Conservation (phyloP, 2,888 invertebrate species). For the Serrognathus titanus region DNA sequence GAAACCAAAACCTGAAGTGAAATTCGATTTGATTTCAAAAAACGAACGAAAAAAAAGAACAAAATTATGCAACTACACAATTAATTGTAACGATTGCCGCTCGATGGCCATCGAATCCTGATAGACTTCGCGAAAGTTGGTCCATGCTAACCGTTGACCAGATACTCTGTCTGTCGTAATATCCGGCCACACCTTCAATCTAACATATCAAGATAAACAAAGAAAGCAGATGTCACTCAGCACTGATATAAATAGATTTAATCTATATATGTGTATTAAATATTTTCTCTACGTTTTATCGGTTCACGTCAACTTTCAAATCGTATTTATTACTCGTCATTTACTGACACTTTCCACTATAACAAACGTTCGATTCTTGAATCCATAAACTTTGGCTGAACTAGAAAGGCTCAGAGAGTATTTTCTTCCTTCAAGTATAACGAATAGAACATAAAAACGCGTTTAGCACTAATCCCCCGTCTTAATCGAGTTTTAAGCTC, state of each 20-base stretch:
- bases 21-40: too few relatives aligned
- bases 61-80: background rate
- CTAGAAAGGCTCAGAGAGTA: too few relatives aligned
- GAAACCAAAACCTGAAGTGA: too few relatives aligned
- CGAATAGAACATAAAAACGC: too few relatives aligned
- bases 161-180: background rate
- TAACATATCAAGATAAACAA: constrained; percentile 11
- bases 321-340: background rate
- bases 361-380: background rate
- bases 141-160: background rate
- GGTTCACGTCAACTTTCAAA: constrained; percentile 1
- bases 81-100: background rate
- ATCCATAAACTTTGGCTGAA: background rate
- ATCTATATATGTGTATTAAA: constrained; percentile 2
- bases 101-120: background rate
- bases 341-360: background rate
- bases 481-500: too few relatives aligned
- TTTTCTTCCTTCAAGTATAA: too few relatives aligned
- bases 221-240: constrained; percentile 12
- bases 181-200: constrained; percentile 14
- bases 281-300: background rate
- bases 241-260: constrained; percentile 3
- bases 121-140: constrained; percentile 16
- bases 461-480: too few relatives aligned
- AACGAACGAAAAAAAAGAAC: too few relatives aligned